Conservation (phyloP, 2,888 invertebrate genomes). For the Amphimallon solstitiale region DNA sequence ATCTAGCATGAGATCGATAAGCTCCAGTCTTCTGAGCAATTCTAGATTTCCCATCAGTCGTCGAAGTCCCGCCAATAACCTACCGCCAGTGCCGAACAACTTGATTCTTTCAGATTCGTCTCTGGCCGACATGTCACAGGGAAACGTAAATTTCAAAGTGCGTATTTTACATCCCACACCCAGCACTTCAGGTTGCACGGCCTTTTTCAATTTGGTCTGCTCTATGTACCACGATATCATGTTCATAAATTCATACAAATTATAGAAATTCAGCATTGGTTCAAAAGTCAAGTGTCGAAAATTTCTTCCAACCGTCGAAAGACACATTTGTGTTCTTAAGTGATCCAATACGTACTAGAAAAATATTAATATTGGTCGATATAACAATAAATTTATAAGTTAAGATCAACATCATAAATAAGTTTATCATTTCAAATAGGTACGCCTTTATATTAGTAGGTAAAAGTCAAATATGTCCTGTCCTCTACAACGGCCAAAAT, state of each 20-base stretch:
- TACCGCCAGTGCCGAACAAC: conserved; percentile 83
- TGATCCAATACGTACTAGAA: conserved; percentile 78
- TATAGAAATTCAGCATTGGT: conserved; percentile 82
- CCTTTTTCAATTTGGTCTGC: conserved; percentile 58
- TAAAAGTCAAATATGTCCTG: too few species aligned
- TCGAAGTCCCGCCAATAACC: conserved; percentile 72
- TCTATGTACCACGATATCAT: conserved; percentile 81
- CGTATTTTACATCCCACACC: conserved; percentile 70
- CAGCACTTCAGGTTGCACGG: conserved; percentile 51
- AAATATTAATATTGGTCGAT: not conserved
- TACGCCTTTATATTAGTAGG: too few species aligned
- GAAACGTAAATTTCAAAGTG: conserved; percentile 76
- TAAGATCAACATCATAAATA: too few species aligned
- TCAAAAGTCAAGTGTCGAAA: conserved; percentile 75
- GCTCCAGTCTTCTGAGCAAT: conserved; percentile 71
- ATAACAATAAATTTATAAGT: too few species aligned
- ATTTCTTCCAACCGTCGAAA: conserved; percentile 73
- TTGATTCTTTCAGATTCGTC: conserved; percentile 71
- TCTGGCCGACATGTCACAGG: conserved; percentile 75
- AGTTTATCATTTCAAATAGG: too few species aligned
- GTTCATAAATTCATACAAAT: conserved; percentile 85
- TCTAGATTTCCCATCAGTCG: conserved; percentile 74
- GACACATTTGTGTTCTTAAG: conserved; percentile 75
- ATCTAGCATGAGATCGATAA: conserved; percentile 80
- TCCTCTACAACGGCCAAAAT: too few species aligned